Evolutionary conservation across 2,797 vertebrate species (phyloP).

Genomic region (Melanotaenia nigrans): DNA sequence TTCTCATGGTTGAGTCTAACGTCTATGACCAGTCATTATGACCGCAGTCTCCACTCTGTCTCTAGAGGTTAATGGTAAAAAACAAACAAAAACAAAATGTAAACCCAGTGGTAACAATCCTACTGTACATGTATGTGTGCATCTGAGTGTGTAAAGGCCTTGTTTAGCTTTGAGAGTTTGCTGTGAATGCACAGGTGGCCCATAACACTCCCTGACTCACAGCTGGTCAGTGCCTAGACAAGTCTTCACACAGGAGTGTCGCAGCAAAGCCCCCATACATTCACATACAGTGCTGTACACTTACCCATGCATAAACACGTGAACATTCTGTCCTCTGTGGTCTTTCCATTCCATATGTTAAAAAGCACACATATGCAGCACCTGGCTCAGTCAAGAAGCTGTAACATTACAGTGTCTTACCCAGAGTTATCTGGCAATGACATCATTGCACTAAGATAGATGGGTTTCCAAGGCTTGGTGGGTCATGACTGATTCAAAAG

Average conservation of each 20-base stretch:
- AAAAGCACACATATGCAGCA: slow-evolving; percentile 45
- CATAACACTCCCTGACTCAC: slow-evolving; percentile 50
- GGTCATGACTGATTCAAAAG: slow-evolving; percentile 29
- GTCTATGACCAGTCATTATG: slow-evolving; percentile 15
- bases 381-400: slow-evolving; percentile 57
- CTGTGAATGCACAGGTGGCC: slow-evolving; percentile 60
- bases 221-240: slow-evolving; percentile 57
- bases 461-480: slow-evolving; percentile 39
- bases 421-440: slow-evolving; percentile 50
- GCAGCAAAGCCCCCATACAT: slow-evolving; percentile 40
- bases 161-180: slow-evolving; percentile 71
- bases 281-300: slow-evolving; percentile 32
- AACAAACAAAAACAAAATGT: slow-evolving; percentile 5
- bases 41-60: slow-evolving; percentile 42
- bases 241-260: slow-evolving; percentile 71
- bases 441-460: slow-evolving; percentile 53
- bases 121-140: slow-evolving; percentile 41
- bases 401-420: slow-evolving; percentile 64
- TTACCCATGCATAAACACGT: slow-evolving; percentile 45
- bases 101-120: slow-evolving; percentile 17
- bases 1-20: slow-evolving; percentile 14
- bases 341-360: slow-evolving; percentile 45
- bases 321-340: slow-evolving; percentile 25
- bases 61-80: slow-evolving; percentile 5
- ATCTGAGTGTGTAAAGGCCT: slow-evolving; percentile 31